Evolutionary conservation across 2,888 invertebrate species (phyloP), one percentile per base, ranked within the genome.

Genomic region (Brachynemurus nebulosus): DNA sequence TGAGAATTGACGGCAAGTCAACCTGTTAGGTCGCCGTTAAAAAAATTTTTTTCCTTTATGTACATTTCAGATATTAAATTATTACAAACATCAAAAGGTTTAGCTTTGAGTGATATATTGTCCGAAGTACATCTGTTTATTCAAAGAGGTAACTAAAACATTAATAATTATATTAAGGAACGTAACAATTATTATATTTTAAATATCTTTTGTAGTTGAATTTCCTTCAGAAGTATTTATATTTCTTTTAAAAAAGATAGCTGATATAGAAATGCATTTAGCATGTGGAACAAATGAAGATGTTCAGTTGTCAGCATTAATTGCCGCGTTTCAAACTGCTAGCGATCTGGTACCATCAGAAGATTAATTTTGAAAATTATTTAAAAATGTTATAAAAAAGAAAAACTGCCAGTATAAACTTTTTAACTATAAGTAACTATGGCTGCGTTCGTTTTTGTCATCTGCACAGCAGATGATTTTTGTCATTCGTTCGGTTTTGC

Each of bases 101-200:
- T 96, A 47, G 95, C 97, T 0, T 70, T 98, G 19, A 80, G 83
- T 50, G 97, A 98, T 60, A 91, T 98, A 53, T 63, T 98, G 39
- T 85, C 91, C 1, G 93, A 96, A 66, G 68, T 97, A 11, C 95
- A 96, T 63, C 66, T 74, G 4, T 81, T 82, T 56, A 76, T 96
- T 39, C 88, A 90, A 65, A 77, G 86, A 74, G 78, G 93, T 93
- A 71, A 69, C 78, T 73, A n/a, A n/a, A n/a, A n/a, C n/a, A n/a
- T n/a, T n/a, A n/a, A 19, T 33, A 42, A 14, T 45, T 37, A 33
- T 21, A 34, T 38, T 20, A 36, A 27, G n/a, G 21, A 34, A 34
- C 27, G 37, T 39, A 16, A 42, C 20, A 19, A 19, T n/a, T 14
- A 14, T 27, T 23, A 45, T 43, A 48, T 49, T 45, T 47, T 53